Evolutionary conservation across 2,888 invertebrate species (phyloP), one percentile per base, ranked within the genome.

Genomic region (Mimas tiliae): DNA sequence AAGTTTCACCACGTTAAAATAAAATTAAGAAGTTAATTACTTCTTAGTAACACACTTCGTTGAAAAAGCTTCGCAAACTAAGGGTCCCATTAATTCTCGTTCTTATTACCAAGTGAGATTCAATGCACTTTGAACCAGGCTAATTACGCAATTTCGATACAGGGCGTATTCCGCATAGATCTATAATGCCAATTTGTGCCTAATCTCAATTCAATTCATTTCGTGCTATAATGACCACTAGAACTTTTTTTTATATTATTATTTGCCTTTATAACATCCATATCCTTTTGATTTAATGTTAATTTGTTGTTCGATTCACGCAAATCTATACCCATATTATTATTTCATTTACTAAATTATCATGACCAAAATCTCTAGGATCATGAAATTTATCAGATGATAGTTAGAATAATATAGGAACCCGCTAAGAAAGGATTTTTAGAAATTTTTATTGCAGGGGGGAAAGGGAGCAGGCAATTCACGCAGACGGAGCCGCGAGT

Each of bases 101-200:
- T 38, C 19, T 38, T 58, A 42, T 58, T 58, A 58, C 55, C 52
- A 64, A 64, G 51, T 53, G 42, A 64, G 42, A 45, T 53, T 64
- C 16, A 16, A 52, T 64, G 38, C 55, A 58, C 38, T 42, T 27
- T 12, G 27, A 52, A 3, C 27, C 2, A 8, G 42, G 47, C 47
- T 47, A 58, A 58, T 58, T 38, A 38, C 1, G 55, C 19, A 58
- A 58, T 52, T 38, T 11, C 38, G 38, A 58, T 42, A 58, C 55
- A 16, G 8, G 16, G 38, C 27, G 27, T 52, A 38, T 38, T 42
- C 19, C 16, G 48, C 48, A 58, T 55, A 34, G 51, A 52, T 11
- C 12, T 55, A 8, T n/a, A 2, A 16, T 34, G n/a, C 14, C 8
- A 34, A 16, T 58, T 58, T 16, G 52, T 27, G 9, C 9, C 6